Evolutionary conservation across 2,797 vertebrate species (phyloP).

Genomic region (Dipus sagitta): DNA sequence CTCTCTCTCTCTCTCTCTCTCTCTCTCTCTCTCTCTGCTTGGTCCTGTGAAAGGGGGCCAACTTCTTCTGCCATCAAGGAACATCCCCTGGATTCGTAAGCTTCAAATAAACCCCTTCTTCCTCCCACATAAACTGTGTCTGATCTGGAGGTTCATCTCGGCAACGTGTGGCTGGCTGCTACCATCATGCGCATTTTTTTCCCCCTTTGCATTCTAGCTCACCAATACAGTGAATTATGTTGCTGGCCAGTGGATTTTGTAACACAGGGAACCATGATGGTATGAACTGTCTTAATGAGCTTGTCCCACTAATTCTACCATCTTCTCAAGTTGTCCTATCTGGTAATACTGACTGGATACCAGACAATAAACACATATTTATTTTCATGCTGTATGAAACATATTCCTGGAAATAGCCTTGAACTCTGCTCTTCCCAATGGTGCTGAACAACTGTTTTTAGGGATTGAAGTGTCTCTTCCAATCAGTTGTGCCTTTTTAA

Average conservation of each 20-base stretch:
- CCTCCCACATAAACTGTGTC: too few relatives aligned
- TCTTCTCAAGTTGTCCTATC: neutral
- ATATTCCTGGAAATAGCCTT: neutral
- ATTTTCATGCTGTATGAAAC: neutral
- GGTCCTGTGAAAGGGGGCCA: too few relatives aligned
- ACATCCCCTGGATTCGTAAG: too few relatives aligned
- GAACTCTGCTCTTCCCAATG: neutral
- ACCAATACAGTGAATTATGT: neutral
- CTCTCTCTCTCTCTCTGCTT: too few relatives aligned
- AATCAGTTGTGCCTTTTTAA: neutral
- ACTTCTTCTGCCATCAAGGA: too few relatives aligned
- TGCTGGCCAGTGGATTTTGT: neutral
- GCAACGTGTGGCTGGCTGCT: neutral
- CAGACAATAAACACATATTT: neutral
- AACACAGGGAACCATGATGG: neutral
- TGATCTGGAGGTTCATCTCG: neutral
- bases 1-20: too few relatives aligned
- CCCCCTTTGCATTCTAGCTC: neutral
- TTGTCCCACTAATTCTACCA: neutral
- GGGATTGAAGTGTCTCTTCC: neutral
- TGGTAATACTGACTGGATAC: neutral
- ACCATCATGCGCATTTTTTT: neutral
- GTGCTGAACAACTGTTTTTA: neutral
- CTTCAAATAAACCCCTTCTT: too few relatives aligned
- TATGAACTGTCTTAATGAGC: neutral